Evolutionary conservation across 2,888 invertebrate genomes (phyloP), one percentile per base, ranked within the genome.

Genomic region (Melinaea marsaeus): DNA sequence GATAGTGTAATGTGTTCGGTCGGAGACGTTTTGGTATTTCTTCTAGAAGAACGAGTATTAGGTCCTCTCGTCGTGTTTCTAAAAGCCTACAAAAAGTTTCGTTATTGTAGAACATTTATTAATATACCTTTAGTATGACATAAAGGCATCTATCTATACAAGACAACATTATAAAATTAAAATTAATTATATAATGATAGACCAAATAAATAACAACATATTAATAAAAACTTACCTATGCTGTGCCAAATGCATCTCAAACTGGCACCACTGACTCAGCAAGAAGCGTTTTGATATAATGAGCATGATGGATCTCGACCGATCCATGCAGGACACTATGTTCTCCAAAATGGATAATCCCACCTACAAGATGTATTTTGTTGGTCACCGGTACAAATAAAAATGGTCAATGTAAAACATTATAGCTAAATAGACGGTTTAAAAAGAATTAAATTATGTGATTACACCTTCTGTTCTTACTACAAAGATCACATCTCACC

Each of bases 231-330:
- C 33, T 73, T 66, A 92, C 91, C 93, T 89, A 74, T 94, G 93
- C 65, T 94, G 94, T 0, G 94, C 94, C 56, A 95, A 75, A 71
- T 94, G 93, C 92, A 94, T 93, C 79, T 95, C 95, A 70, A 94
- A 94, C 72, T 94, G 93, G 72, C 95, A 95, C 95, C 95, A 95
- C 68, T 94, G 93, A 69, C 94, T 94, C 7, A 91, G 81, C 6
- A 94, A 79, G 77, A 94, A 95, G 69, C 89, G 85, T 51, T 92
- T 86, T 0, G 94, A 94, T 13, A 95, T 89, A 7, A 95, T 88
- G 63, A 95, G 80, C 82, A 95, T 89, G 0, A 94, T 91, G 4
- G 92, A 91, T 22, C 92, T 84, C 0, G 94, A 94, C 1, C 92
- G 88, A 71, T 94, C 94, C 91, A 95, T 94, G 73, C 93, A 93